Evolutionary conservation across 2,888 invertebrate species (phyloP), one percentile per base, ranked within the genome.

Genomic region (Hirtodrosophila alboralis): DNA sequence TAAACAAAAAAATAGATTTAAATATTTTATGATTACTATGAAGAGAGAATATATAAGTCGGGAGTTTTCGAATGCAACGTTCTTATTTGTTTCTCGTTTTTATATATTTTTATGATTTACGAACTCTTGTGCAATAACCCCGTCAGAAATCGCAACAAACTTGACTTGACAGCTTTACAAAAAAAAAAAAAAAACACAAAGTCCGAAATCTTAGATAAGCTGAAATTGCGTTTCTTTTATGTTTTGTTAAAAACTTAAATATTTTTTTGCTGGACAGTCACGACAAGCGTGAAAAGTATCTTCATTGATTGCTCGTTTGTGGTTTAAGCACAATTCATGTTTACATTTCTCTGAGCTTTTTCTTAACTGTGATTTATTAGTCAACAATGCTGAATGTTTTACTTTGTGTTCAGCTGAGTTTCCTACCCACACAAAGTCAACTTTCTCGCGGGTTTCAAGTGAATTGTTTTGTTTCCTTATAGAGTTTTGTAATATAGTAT

Each of bases 181-280:
- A 56, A 43, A 48, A 26, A 49, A 41, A 59, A 27, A n/a, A 53
- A 34, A 57, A 49, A 31, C 31, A 65, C 31, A 43, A 61, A 54
- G 33, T 43, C 47, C 64, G 3, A 66, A 54, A 84, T 81, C 85
- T 73, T 45, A 77, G 81, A 84, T 78, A 84, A 78, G 59, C 69
- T 53, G 4, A 48, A 69, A 69, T 60, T 53, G 58, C 53, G 49
- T 53, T 75, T 65, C 38, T 54, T 57, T 68, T 62, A 65, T 45
- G 30, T 51, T 31, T 52, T 47, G 28, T 40, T 43, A 52, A 30
- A 38, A 27, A 33, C 23, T 26, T 7, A 14, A 38, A n/a, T 37
- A 4, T 30, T 45, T 53, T 47, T 10, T 41, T 44, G 21, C 34
- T 59, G 48, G 7, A 18, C 40, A 49, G 34, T 41, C 38, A 57